Evolutionary conservation across 1,140 invertebrate species (phyloP), one percentile per base, ranked within the genome.

Genomic region (Lordiphosa mommai): DNA sequence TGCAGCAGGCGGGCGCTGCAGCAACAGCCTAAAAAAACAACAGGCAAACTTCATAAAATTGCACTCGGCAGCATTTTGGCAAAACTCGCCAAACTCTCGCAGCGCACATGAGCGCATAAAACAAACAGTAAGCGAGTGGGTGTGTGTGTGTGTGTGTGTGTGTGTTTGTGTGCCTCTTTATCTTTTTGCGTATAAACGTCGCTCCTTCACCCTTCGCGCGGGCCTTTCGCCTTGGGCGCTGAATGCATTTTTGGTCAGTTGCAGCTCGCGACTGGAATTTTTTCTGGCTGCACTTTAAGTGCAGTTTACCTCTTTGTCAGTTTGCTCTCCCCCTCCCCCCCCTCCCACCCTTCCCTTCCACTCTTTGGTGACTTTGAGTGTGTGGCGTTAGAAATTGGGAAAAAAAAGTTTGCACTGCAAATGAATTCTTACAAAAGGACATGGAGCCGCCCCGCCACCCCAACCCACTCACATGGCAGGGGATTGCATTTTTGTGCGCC

Each of bases 211-310:
- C 14, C 14, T 7, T 7, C 14, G 7, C 4, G 36, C 12, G 1
- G 7, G 29, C 10, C 34, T 32, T 17, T 16, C 63, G 72, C 67
- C 77, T 84, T 77, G 68, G 63, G 60, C 43, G 49, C 51, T 52
- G 56, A 77, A 71, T 84, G 77, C 77, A 84, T 84, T 84, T 84
- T 84, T 65, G 77, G 77, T 84, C 79, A 84, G 79, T 71, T 77
- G 58, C 72, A 72, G 67, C 29, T 59, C 68, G 72, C 77, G 77
- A 72, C 71, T 72, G 67, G 56, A 64, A 63, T 84, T 84, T 84
- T 84, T 84, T 84, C 72, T 85, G 68, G 72, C 43, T 84, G 79
- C 77, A 84, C 63, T 85, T 84, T 84, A 84, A 84, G 77, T 84
- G 77, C 77, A 84, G 68, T 84, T 84, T 84, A 84, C 77, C 77